A percentile compares a stretch with the other conserved stretches of the same genome.
These are phyloP conservation scores for Pavo muticus DNA, from an alignment of 2,113 vertebrate species.

Conservation along the genomic window DNA sequence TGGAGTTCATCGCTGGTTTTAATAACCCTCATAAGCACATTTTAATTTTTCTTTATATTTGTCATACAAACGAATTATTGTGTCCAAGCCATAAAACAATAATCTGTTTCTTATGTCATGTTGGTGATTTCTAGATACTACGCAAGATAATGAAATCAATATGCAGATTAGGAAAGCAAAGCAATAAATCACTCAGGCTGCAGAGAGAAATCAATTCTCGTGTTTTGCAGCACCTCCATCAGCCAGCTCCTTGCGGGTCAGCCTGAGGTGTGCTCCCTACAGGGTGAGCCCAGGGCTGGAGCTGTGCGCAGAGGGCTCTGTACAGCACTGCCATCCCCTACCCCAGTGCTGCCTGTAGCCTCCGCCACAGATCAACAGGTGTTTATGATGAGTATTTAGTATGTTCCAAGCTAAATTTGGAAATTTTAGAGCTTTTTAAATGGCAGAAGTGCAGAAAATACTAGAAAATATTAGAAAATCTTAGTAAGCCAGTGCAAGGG, in stretches of 20 bases:
- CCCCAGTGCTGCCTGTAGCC: too few species aligned
- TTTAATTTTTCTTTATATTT: background rate
- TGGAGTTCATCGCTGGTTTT: background rate
- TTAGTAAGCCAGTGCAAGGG: background rate
- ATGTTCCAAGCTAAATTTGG: background rate
- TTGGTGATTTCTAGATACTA: background rate
- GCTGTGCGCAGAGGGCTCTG: too few species aligned
- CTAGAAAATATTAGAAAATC: background rate
- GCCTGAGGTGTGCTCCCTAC: too few species aligned
- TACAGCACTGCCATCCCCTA: too few species aligned
- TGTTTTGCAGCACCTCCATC: too few species aligned
- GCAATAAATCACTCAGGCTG: background rate
- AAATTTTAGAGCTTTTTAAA: too few species aligned
- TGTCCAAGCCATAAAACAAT: slow-evolving; percentile 25
- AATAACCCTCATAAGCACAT: background rate
- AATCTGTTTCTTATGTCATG: background rate
- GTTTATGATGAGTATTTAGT: too few species aligned
- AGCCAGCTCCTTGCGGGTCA: too few species aligned
- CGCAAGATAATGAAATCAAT: background rate
- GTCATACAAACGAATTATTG: slow-evolving; percentile 22
- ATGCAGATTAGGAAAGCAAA: background rate
- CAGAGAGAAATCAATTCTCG: background rate
- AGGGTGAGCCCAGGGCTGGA: too few species aligned
- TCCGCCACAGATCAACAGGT: too few species aligned
- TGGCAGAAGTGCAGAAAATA: too few species aligned